Evolutionary conservation across 2,797 vertebrate genomes (phyloP).

Genomic region (Lemur catta): DNA sequence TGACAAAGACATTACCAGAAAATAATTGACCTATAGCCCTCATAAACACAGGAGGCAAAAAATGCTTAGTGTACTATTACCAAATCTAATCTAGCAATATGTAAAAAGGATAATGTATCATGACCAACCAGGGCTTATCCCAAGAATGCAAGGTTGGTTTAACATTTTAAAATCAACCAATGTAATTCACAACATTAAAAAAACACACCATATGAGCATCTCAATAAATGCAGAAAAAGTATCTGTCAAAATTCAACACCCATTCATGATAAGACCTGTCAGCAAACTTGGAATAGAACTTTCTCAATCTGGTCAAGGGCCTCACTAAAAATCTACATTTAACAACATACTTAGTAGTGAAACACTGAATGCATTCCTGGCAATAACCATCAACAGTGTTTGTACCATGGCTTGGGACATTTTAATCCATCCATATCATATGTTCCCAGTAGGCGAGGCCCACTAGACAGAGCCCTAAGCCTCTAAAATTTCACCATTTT

Average conservation of each 20-base stretch:
- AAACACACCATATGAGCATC: not conserved
- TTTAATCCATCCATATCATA: slow-evolving; percentile 10
- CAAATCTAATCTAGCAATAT: slow-evolving; percentile 16
- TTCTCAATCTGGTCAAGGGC: not conserved
- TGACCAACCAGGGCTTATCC: not conserved
- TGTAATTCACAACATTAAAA: slow-evolving; percentile 9
- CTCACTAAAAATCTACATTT: slow-evolving; percentile 42
- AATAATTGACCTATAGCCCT: slow-evolving; percentile 8
- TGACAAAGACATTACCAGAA: slow-evolving; percentile 3
- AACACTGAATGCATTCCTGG: not conserved
- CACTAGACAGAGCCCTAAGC: slow-evolving; percentile 32
- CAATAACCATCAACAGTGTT: not conserved
- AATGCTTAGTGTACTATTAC: not conserved
- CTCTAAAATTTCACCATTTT: slow-evolving; percentile 57
- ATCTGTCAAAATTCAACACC: slow-evolving; percentile 30
- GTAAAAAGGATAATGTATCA: not conserved
- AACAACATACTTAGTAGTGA: not conserved
- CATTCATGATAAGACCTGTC: slow-evolving; percentile 28
- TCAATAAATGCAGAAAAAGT: slow-evolving; percentile 44
- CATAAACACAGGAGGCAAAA: not conserved
- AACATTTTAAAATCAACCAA: slow-evolving; percentile 27
- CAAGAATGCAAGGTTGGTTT: slow-evolving; percentile 52
- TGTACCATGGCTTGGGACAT: not conserved
- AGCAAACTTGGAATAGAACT: not conserved
- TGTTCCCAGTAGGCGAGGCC: not conserved